Conservation (phyloP, 92 coral and sea anemone species). For the Umimayanthus kanabou region DNA sequence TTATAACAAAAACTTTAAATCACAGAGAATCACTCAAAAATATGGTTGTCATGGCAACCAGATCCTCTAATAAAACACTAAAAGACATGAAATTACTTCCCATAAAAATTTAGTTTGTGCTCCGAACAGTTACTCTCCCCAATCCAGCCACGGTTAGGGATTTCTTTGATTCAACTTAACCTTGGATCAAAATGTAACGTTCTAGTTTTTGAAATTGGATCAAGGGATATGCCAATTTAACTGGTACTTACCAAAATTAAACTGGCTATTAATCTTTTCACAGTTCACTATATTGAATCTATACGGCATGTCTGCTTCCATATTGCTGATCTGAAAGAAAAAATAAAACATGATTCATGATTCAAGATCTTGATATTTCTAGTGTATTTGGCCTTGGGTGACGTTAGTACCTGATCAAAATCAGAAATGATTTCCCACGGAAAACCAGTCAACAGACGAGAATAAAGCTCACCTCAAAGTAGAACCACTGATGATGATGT, state of each 20-base stretch:
- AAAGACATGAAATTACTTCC: too few relatives aligned
- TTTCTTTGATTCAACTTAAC: too few relatives aligned
- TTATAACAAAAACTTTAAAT: too few relatives aligned
- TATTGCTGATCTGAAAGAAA: conserved; percentile 76
- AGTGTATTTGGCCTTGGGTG: not conserved
- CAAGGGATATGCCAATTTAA: not conserved
- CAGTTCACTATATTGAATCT: conserved; percentile 95
- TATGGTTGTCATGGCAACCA: too few relatives aligned
- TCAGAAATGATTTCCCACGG: not conserved
- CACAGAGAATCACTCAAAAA: too few relatives aligned
- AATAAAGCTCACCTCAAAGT: conserved; percentile 75
- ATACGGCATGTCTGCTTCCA: conserved; percentile 94
- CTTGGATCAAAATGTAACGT: too few relatives aligned
- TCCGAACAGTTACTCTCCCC: too few relatives aligned
- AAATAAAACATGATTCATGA: not conserved
- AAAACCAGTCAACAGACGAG: not conserved
- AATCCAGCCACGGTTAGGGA: too few relatives aligned
- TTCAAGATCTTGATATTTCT: not conserved
- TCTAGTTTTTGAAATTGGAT: not conserved
- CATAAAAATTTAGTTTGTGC: too few relatives aligned
- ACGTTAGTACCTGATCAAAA: too few relatives aligned
- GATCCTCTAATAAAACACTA: too few relatives aligned
- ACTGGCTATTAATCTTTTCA: conserved; percentile 94
- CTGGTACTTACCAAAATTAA: conserved; percentile 85
- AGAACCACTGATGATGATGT: conserved; percentile 97